Base-by-base conservation (phyloP, 2,797 vertebrate genomes). In the Chiroxiphia lanceolata region DNA sequence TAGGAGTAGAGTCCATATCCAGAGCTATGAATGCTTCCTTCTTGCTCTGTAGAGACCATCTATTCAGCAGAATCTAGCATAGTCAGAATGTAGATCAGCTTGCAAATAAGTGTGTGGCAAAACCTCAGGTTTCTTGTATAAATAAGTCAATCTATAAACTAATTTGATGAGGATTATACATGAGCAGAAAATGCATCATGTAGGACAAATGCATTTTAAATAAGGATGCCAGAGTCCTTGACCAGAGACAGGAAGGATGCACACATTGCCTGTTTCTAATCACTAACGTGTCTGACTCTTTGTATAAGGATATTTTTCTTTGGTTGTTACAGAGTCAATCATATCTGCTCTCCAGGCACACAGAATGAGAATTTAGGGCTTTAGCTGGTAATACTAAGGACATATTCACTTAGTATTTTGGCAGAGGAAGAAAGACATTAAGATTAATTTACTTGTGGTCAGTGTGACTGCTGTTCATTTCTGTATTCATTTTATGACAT, bases 181-280 rank as follows among this genome's bases (percentile, higher is more conserved):
- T 63, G 34, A 81, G 44, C 70, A 93, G 60, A 94, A 94, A 82
- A 87, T 59, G 57, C 40, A 79, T 34, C 38, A 48, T 44, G 79
- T 91, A 44, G 50, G 57, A 80, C 9, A 60, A 86, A 74, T 17
- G 10, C 64, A 48, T 83, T 95, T 85, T 83, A 95, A 94, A 92
- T 94, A 83, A 91, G 44, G 38, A 38, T 72, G 25, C 83, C 68
- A 83, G 68, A 91, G 77, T 81, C 59, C 45, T 44, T 8, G 20
- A n/a, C 26, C 88, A 93, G 91, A 93, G 71, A 81, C 54, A 83
- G 85, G 77, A 92, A 84, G 78, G 47, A 96, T 65, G 44, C 17
- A 64, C 48, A 48, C 26, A 63, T 42, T 83, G 40, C 36, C 82
- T 89, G 56, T 77, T 94, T 94, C 68, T 92, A 87, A 88, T 90